Base-by-base conservation (phyloP, 35 echinoderm and acorn worm species). In the Holothuria glaberrima region DNA sequence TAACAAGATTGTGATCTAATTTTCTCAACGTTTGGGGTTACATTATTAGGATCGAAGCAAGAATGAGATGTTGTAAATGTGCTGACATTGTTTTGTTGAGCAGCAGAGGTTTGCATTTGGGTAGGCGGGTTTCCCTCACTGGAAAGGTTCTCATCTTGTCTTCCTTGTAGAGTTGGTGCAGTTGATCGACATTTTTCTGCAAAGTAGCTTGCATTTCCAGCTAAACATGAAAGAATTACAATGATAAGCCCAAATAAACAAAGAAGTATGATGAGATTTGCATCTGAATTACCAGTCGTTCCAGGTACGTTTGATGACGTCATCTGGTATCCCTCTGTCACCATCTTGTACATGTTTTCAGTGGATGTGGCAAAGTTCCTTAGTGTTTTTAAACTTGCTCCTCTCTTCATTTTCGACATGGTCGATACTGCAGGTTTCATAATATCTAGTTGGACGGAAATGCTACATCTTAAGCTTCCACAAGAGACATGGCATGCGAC, bases 161-260 rank as follows among this genome's bases (percentile, higher is more conserved):
- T 16, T 30, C 58, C 28, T 29, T 22, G 25, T 38, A 18, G 10
- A 7, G 21, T 30, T 10, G 25, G 74, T n/a, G 33, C 9, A 21
- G 66, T 0, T 26, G 31, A 69, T 69, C 80, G 80, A 84, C 80
- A 84, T 46, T 84, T 84, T 24, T 56, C 27, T 32, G 61, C 10
- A 63, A 84, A 24, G 30, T 63, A 61, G 14, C 80, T 45, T 13
- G 80, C 80, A 63, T 84, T 84, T 22, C 80, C 80, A 60, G 80
- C 80, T 26, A 84, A 36, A 63, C 52, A 84, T 21, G 80, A 84
- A 52, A 48, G 58, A 61, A 84, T 12, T 9, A 84, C 80, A 41
- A 84, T 61, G 21, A 59, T 27, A 17, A 84, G 5, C 4, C 80
- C 80, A 61, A 61, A 59, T 3, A 84, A 22, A 48, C 36, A 48